Conservation (phyloP, 1,140 invertebrate species). For the Lepidostoma basale region DNA sequence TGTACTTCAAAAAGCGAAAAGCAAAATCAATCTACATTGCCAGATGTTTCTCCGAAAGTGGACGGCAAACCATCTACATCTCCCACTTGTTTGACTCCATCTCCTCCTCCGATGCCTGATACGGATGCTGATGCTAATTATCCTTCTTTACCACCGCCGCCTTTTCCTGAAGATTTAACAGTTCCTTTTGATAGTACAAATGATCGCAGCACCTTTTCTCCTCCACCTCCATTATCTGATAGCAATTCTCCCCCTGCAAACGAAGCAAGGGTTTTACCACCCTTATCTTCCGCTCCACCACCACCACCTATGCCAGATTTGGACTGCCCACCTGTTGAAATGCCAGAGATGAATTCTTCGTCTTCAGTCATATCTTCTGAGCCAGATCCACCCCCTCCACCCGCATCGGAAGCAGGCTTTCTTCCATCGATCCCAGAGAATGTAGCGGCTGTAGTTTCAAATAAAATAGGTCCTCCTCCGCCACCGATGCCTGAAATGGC, state of each 20-base stretch:
- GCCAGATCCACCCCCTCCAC: background rate
- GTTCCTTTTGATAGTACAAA: background rate
- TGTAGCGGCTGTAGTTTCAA: background rate
- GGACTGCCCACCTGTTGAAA: no score
- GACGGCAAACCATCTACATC: background rate
- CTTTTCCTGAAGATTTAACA: slow-evolving; percentile 16
- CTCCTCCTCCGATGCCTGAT: slow-evolving; percentile 53
- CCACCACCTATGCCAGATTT: slow-evolving; percentile 37
- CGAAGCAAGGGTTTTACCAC: background rate
- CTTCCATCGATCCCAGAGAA: background rate
- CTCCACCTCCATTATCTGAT: slow-evolving; percentile 27
- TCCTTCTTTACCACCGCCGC: slow-evolving; percentile 10
- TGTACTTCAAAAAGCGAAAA: slow-evolving; percentile 32
- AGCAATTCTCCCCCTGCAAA: background rate
- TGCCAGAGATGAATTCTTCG: background rate
- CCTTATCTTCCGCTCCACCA: slow-evolving; percentile 25
- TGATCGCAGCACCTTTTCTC: background rate
- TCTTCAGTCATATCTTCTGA: background rate
- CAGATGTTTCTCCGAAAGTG: background rate
- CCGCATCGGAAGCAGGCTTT: background rate
- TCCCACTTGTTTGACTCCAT: slow-evolving; percentile 45
- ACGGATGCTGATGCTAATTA: slow-evolving; percentile 33
- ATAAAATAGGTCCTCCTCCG: background rate
- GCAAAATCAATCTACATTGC: background rate
- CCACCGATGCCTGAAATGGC: slow-evolving; percentile 59